These are phyloP conservation scores for Pinctada fucata DNA, from an alignment of 2,888 invertebrate species.

Conservation along the genomic window DNA sequence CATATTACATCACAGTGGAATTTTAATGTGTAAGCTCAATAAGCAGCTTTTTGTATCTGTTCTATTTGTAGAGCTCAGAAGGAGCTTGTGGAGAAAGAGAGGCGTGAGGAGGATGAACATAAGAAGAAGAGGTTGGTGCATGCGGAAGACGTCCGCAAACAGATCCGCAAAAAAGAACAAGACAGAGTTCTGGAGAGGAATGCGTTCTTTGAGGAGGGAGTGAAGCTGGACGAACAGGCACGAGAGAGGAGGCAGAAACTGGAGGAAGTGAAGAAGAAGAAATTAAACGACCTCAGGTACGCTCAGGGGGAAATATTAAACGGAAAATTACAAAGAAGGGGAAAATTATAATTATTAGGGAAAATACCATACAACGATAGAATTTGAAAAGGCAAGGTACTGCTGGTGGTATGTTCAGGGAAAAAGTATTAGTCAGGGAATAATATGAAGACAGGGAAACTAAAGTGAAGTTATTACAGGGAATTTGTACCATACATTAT, in stretches of 20 bases:
- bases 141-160: slow-evolving; percentile 72
- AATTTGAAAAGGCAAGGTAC: no score
- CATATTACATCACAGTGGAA: no score
- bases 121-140: slow-evolving; percentile 62
- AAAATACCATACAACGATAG: background rate
- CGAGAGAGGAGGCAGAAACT: slow-evolving; percentile 69
- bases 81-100: slow-evolving; percentile 76
- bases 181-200: slow-evolving; percentile 72
- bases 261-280: slow-evolving; percentile 76
- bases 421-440: no score
- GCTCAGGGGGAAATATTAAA: background rate
- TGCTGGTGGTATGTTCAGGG: no score
- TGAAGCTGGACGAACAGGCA: slow-evolving; percentile 75
- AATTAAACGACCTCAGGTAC: slow-evolving; percentile 75
- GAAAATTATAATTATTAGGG: background rate
- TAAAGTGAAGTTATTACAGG: no score
- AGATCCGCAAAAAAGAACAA: slow-evolving; percentile 76
- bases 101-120: slow-evolving; percentile 66
- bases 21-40: no score
- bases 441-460: no score
- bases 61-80: slow-evolving; percentile 72
- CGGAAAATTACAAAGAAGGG: background rate
- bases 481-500: no score
- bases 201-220: slow-evolving; percentile 77
- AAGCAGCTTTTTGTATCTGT: no score